These are phyloP conservation scores for Folsomia candida DNA, from an alignment of 2,888 invertebrate species.

Conservation along the genomic window DNA sequence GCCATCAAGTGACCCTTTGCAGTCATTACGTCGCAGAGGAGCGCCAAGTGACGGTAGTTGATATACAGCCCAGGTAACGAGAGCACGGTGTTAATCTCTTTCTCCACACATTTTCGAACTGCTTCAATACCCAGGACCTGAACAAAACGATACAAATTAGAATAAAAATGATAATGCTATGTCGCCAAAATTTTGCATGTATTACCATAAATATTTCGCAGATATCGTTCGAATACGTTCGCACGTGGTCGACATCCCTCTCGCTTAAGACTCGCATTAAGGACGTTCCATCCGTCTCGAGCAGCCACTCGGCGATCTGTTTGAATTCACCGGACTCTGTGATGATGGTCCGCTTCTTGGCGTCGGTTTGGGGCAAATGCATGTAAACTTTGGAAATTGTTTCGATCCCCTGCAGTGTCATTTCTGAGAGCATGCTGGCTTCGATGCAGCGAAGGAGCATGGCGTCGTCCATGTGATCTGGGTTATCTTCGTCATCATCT, in stretches of 20 bases:
- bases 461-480: slow-evolving; percentile 99
- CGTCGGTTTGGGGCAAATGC: slow-evolving; percentile 97
- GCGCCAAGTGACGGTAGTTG: slow-evolving; percentile 97
- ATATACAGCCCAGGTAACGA: slow-evolving; percentile 99
- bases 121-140: slow-evolving; percentile 94
- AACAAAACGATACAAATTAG: slow-evolving; percentile 13
- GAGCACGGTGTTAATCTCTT: slow-evolving; percentile 99
- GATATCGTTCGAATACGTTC: slow-evolving; percentile 98
- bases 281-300: slow-evolving; percentile 99
- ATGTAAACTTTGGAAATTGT: slow-evolving; percentile 97
- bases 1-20: slow-evolving; percentile 99
- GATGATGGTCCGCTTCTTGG: slow-evolving; percentile 95
- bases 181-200: not conserved
- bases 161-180: slow-evolving; percentile 4
- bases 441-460: slow-evolving; percentile 98
- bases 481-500: slow-evolving; percentile 75
- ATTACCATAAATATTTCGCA: slow-evolving; percentile 91
- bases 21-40: slow-evolving; percentile 99
- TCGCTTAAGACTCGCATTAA: slow-evolving; percentile 98
- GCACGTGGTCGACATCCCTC: slow-evolving; percentile 92
- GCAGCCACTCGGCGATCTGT: slow-evolving; percentile 95
- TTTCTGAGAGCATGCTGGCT: slow-evolving; percentile 97
- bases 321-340: slow-evolving; percentile 98
- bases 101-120: slow-evolving; percentile 97
- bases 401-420: slow-evolving; percentile 97